Base-by-base conservation (phyloP, 2,797 vertebrate genomes). In the Prionace glauca region DNA sequence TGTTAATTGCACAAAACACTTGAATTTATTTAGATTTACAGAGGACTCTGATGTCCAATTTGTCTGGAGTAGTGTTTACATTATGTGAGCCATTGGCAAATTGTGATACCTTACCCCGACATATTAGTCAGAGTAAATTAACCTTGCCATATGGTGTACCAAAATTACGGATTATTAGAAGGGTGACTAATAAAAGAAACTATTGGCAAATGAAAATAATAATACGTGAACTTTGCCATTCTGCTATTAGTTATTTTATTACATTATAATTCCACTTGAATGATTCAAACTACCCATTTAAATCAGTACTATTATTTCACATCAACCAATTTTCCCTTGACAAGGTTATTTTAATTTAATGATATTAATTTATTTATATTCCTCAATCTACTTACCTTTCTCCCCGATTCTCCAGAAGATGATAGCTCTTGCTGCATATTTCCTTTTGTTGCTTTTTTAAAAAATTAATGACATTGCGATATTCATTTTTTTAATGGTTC, bases 161-260 rank as follows among this genome's bases (percentile, higher is more conserved):
- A 24, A 69, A 67, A n/a, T 56, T 3, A 18, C 41, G 11, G 18
- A 69, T 92, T 92, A 92, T 69, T 92, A 41, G 69, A 92, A 69
- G 65, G 62, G 41, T 92, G 65, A 92, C 67, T 69, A 92, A 41
- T 92, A 36, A 67, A 92, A 90, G 36, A 92, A 65, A 92, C n/a
- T 36, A 69, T 69, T 24, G 62, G 90, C 8, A 24, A 92, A 92
- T 62, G n/a, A 92, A 92, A 92, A 41, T 92, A 26, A 41, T 92
- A 92, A 92, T 62, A 22, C n/a, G 36, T 92, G 90, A 92, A 69
- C 90, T 92, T 92, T 92, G 62, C 65, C n/a, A 92, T 92, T 92
- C 69, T 92, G 65, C n/a, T 67, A 69, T 65, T 20, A 92, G 62
- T 69, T 92, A 69, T n/a, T 92, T 67, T 41, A 69, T 92, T 69